Base-by-base conservation (phyloP, 2,113 vertebrate genomes). In the Callospermophilus lateralis region DNA sequence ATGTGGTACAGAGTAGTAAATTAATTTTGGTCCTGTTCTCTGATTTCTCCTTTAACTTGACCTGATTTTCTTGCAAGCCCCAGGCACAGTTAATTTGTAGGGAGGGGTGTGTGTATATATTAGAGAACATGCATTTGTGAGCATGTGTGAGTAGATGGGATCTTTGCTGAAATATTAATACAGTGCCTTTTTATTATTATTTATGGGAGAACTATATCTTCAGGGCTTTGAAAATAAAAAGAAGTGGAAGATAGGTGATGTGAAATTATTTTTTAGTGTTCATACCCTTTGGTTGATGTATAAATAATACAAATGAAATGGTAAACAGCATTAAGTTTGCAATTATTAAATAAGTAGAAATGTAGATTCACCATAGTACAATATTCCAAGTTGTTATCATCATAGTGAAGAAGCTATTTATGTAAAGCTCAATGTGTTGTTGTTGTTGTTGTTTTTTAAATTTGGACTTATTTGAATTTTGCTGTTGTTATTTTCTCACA, bases 21-120 rank as follows among this genome's bases (percentile, higher is more conserved):
- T 97, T 98, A 98, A 98, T 98, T 98, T 98, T 96, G 93, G 93
- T 95, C 92, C 90, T 97, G 96, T 95, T 98, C 96, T 95, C 93
- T 93, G 92, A 97, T 98, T 97, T 98, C 97, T 97, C 89, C 97
- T 97, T 97, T 97, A 98, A 90, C 92, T 96, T 98, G 98, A 98
- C 98, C 97, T 98, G 98, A 97, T 98, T 98, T 98, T 89, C 95
- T 96, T 85, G 80, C 94, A 95, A 96, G 97, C 98, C 98, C 79
- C 95, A 94, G 97, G 98, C 98, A 94, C 48, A 92, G 97, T 97
- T 98, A 98, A 98, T 97, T 97, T 97, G 93, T 77, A 88, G 89
- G 96, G 96, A 95, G 97, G 97, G 89, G 96, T 96, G 12, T 67
- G 74, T 90, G 72, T 97, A 76, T 94, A 86, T 97, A 94, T 97